phyloP scores from a whole-genome alignment of 2,888 invertebrate species.

The Cosmia trapezina region DNA sequence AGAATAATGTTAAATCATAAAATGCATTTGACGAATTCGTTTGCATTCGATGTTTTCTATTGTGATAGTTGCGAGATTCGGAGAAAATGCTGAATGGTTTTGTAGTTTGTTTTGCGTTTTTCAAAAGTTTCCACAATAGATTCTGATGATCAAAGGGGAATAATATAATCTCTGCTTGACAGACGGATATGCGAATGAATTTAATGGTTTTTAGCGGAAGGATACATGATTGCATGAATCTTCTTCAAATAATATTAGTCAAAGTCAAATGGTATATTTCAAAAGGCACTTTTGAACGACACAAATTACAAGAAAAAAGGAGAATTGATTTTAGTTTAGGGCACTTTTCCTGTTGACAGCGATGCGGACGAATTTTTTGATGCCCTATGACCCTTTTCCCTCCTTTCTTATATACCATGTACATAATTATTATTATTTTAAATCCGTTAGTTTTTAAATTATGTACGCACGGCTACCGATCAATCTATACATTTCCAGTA shows the following conservation, averaged over 20 bases:
- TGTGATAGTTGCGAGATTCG: not conserved
- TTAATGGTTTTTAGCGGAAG: not conserved
- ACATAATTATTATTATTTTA: no score
- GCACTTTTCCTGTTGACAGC: no score
- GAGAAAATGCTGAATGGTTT: not conserved
- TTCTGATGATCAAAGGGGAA: not conserved
- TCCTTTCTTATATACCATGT: no score
- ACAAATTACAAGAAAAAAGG: not conserved
- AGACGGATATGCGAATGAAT: not conserved
- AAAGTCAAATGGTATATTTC: not conserved
- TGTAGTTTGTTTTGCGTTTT: not conserved
- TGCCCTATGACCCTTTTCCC: no score
- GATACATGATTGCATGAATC: no score
- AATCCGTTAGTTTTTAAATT: no score
- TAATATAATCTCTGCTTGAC: not conserved
- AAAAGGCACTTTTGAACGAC: not conserved
- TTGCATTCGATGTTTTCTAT: constrained; percentile 19
- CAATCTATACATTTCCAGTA: no score
- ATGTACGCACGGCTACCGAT: no score
- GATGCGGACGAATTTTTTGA: no score
- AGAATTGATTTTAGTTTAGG: not conserved
- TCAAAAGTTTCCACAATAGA: not conserved
- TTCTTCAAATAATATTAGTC: not conserved
- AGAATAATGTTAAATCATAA: constrained; percentile 44
- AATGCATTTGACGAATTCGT: constrained; percentile 28